A percentile compares a stretch with the other conserved stretches of the same genome.
These are phyloP conservation scores for Caenorhabditis macrosperma DNA, from an alignment of 2,888 invertebrate species.

Conservation along the genomic window DNA sequence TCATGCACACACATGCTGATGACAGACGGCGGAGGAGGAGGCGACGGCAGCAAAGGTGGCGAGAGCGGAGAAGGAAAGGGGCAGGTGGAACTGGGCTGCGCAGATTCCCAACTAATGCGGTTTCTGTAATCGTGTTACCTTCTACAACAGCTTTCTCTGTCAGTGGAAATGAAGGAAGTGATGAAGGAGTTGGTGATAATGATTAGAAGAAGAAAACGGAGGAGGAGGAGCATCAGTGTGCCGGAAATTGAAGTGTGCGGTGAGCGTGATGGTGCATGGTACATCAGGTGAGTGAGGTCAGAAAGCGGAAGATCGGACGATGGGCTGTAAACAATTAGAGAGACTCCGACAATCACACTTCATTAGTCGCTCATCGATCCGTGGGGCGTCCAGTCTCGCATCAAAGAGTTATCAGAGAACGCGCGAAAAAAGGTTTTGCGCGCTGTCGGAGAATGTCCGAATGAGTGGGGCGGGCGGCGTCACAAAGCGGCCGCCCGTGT, in stretches of 20 bases:
- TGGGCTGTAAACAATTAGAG: not conserved
- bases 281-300: not conserved
- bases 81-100: constrained; percentile 5
- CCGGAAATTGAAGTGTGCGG: not conserved
- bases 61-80: not conserved
- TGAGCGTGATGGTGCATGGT: no score
- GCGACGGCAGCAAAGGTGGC: not conserved
- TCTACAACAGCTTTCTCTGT: not conserved
- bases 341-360: not conserved
- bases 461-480: no score
- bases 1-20: not conserved
- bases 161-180: not conserved
- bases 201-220: not conserved
- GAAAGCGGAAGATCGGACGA: not conserved
- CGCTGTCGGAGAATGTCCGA: not conserved
- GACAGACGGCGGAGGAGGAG: not conserved
- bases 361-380: not conserved
- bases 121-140: constrained; percentile 10
- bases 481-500: not conserved
- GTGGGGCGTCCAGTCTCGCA: no score
- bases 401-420: no score
- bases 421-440: no score
- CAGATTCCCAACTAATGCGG: not conserved
- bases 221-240: not conserved
- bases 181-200: not conserved